Percentiles rank a stretch among this genome's conserved stretches.
Evolutionary conservation across 2,113 vertebrate species (phyloP).

Genomic region (Mixornis gularis): DNA sequence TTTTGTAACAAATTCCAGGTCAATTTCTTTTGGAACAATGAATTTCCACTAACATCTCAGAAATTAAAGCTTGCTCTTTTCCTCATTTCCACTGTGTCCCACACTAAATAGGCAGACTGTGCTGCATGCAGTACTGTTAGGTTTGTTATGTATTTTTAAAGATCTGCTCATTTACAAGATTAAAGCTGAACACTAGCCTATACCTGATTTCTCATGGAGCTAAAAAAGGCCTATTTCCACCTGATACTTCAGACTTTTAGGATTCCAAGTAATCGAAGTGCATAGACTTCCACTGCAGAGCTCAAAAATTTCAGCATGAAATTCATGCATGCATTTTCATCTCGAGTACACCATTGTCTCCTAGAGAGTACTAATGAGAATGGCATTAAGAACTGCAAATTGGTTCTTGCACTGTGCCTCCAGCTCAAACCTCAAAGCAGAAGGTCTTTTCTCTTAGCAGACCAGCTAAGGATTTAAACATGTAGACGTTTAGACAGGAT

Average conservation of each 20-base stretch:
- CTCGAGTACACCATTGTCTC: neutral
- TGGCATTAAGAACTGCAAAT: neutral
- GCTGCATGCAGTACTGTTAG: neutral
- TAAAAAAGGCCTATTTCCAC: neutral
- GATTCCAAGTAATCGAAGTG: neutral
- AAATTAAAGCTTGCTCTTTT: neutral
- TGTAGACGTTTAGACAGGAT: no score
- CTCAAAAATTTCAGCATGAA: neutral
- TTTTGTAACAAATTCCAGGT: neutral
- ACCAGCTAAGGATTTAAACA: neutral
- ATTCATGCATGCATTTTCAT: neutral
- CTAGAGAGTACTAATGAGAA: neutral
- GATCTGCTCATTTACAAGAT: neutral
- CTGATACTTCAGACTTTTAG: neutral
- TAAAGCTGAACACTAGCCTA: neutral
- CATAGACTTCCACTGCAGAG: neutral
- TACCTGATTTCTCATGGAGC: neutral
- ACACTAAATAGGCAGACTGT: neutral
- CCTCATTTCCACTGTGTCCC: neutral
- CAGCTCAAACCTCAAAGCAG: neutral
- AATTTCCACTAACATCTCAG: neutral
- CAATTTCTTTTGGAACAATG: neutral
- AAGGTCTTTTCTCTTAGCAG: neutral
- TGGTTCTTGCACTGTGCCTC: neutral
- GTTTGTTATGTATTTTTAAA: neutral